Percentiles rank a stretch among this genome's conserved stretches.
These are phyloP conservation scores for Heliconius hewitsoni DNA, from an alignment of 1,140 invertebrate genomes.

Conservation along the genomic window DNA sequence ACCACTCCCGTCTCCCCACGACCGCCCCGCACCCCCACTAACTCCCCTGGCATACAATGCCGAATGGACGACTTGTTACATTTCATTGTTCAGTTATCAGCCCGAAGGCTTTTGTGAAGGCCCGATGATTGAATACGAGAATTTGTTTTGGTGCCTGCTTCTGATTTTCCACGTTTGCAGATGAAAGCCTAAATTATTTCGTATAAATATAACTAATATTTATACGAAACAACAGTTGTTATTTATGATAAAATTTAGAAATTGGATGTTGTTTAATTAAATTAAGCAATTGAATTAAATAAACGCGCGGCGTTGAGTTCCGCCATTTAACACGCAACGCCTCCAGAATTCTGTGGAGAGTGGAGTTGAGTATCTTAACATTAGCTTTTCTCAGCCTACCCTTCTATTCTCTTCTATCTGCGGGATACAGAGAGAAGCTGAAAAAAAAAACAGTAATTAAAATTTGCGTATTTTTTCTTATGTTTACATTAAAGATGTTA, in stretches of 20 bases:
- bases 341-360: no score
- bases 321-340: no score
- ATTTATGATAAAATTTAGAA: slow-evolving; percentile 26
- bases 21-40: background rate
- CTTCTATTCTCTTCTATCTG: no score
- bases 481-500: no score
- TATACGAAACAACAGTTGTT: slow-evolving; percentile 21
- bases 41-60: slow-evolving; percentile 67
- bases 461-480: no score
- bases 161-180: slow-evolving; percentile 71
- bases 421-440: no score
- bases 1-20: slow-evolving; percentile 41
- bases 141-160: slow-evolving; percentile 76
- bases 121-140: slow-evolving; percentile 79
- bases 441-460: no score
- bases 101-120: slow-evolving; percentile 74
- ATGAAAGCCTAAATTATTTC: slow-evolving; percentile 61
- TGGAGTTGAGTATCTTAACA: no score
- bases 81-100: slow-evolving; percentile 81
- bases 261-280: background rate
- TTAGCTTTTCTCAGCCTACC: no score
- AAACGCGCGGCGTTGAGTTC: no score
- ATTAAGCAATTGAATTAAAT: background rate
- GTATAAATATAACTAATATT: slow-evolving; percentile 53
- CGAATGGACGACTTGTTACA: slow-evolving; percentile 79